phyloP scores from a whole-genome alignment of 2,888 invertebrate genomes.

The Agrenia bidenticulata region DNA sequence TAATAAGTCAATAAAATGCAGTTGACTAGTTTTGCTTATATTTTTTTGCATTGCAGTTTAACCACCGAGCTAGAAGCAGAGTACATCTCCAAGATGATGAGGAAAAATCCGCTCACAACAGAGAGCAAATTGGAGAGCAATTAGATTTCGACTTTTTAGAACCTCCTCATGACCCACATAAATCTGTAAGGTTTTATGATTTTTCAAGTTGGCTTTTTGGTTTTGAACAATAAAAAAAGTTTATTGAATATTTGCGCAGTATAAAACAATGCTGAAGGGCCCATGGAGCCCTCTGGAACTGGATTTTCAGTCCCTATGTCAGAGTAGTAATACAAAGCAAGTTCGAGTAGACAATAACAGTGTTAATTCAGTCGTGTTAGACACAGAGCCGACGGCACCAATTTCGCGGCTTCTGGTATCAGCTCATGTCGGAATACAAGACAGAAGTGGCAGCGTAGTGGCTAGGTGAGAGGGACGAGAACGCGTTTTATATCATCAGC shows the following conservation, averaged over 20 bases:
- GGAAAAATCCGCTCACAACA: slow-evolving; percentile 32
- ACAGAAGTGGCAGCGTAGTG: slow-evolving; percentile 42
- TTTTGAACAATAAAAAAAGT: not conserved
- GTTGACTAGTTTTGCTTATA: not conserved
- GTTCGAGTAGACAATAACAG: slow-evolving; percentile 72
- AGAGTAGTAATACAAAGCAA: slow-evolving; percentile 62
- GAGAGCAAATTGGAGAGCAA: slow-evolving; percentile 38
- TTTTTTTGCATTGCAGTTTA: slow-evolving; percentile 27
- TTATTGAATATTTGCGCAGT: not conserved
- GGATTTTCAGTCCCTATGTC: slow-evolving; percentile 64
- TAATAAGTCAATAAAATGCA: not conserved
- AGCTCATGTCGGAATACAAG: slow-evolving; percentile 60
- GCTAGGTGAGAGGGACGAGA: no score
- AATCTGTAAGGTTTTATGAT: no score
- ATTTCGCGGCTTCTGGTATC: slow-evolving; percentile 65
- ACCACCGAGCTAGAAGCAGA: slow-evolving; percentile 30
- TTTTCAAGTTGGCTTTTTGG: not conserved
- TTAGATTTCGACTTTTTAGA: slow-evolving; percentile 38
- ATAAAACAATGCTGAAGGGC: slow-evolving; percentile 59
- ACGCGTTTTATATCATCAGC: not conserved
- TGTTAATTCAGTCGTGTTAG: slow-evolving; percentile 81
- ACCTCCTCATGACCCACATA: slow-evolving; percentile 25
- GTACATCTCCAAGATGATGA: slow-evolving; percentile 26
- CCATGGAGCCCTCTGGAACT: slow-evolving; percentile 82
- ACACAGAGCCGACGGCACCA: slow-evolving; percentile 74